Evolutionary conservation across 2,113 vertebrate species (phyloP).

Genomic region (Micromys minutus): DNA sequence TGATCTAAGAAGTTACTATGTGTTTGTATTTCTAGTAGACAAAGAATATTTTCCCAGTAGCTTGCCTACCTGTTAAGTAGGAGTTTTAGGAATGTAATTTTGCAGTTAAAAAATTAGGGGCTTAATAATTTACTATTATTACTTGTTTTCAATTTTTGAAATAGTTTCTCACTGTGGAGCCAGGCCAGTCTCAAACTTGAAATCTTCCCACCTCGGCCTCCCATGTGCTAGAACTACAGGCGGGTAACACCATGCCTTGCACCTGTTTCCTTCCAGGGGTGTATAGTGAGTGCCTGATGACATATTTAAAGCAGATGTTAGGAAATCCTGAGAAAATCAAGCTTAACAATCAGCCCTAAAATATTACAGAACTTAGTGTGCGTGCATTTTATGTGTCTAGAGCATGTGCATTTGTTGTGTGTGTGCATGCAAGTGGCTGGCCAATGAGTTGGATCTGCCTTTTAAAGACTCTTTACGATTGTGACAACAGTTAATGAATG

Average conservation of each 20-base stretch:
- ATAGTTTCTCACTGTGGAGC: neutral
- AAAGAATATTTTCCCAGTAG: neutral
- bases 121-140: neutral
- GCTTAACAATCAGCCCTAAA: slow-evolving; percentile 50
- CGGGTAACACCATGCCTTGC: neutral
- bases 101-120: neutral
- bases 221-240: neutral
- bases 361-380: neutral
- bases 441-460: neutral
- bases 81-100: slow-evolving; percentile 23
- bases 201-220: neutral
- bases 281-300: neutral
- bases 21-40: slow-evolving; percentile 26
- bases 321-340: neutral
- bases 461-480: too few relatives aligned
- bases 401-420: neutral
- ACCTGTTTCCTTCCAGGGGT: neutral
- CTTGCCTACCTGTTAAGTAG: neutral
- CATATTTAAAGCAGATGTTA: slow-evolving; percentile 8
- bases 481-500: neutral
- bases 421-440: neutral
- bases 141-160: neutral
- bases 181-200: neutral
- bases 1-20: neutral
- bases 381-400: neutral